A percentile compares a stretch with the other conserved stretches of the same genome.
Evolutionary conservation across 2,113 vertebrate species (phyloP).

Genomic region (Bos taurus): ARS-UCD2.0 NC_037331.1:79101501-79102000

Average conservation of each 20-base stretch:
- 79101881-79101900: not conserved
- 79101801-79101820: not conserved
- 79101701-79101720: not conserved
- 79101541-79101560: not conserved
- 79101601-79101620: not conserved
- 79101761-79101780: not conserved
- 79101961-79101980: not conserved
- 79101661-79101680: not conserved
- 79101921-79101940: not conserved
- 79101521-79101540: not conserved
- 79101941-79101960: not conserved
- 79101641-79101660: not conserved
- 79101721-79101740: not conserved
- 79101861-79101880: not conserved
- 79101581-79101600: not conserved
- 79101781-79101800: conserved; percentile 12
- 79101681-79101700: not conserved
- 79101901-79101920: not conserved
- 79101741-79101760: not conserved
- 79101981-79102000: not conserved
- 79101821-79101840: not conserved
- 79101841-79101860: not conserved
- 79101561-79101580: not conserved
- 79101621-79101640: not conserved
- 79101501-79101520: not conserved